Evolutionary conservation across 1,140 invertebrate genomes (phyloP).

Genomic region (Heliconius congener): DNA sequence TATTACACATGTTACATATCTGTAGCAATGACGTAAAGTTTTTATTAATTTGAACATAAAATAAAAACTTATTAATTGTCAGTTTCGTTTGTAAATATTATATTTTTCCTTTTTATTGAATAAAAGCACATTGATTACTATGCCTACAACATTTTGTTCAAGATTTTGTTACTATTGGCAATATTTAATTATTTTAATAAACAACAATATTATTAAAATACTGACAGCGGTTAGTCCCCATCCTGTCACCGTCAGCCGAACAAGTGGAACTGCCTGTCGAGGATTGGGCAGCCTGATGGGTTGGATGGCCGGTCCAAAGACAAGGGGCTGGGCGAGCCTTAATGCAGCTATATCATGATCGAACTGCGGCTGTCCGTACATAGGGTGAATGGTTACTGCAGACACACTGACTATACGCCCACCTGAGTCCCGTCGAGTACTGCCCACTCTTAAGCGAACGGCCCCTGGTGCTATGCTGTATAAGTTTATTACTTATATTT

Average conservation of each 20-base stretch:
- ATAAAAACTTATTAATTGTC: too few species aligned
- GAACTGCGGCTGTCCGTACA: constrained; percentile 64
- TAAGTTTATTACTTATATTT: not conserved
- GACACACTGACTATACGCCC: constrained; percentile 62
- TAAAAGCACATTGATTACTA: too few species aligned
- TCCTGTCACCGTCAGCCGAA: constrained; percentile 67
- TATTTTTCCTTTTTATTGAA: too few species aligned
- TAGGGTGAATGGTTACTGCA: constrained; percentile 65
- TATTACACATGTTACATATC: too few species aligned
- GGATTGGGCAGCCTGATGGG: constrained; percentile 60
- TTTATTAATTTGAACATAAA: too few species aligned
- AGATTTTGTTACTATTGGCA: too few species aligned
- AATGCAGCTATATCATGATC: constrained; percentile 76
- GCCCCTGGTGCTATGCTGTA: constrained; percentile 50
- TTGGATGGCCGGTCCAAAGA: constrained; percentile 54
- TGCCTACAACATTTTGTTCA: too few species aligned
- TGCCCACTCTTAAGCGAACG: constrained; percentile 70
- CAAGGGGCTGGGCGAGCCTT: constrained; percentile 56
- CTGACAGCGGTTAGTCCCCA: constrained; percentile 76
- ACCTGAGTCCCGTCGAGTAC: constrained; percentile 66
- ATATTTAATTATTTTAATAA: not conserved
- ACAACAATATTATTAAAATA: constrained; percentile 24
- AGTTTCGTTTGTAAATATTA: too few species aligned
- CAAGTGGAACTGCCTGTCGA: constrained; percentile 61
- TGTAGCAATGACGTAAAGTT: too few species aligned